A percentile compares a stretch with the other conserved stretches of the same genome.
Evolutionary conservation across 2,888 invertebrate genomes (phyloP).

Genomic region (Xestoiulus laeticollis): DNA sequence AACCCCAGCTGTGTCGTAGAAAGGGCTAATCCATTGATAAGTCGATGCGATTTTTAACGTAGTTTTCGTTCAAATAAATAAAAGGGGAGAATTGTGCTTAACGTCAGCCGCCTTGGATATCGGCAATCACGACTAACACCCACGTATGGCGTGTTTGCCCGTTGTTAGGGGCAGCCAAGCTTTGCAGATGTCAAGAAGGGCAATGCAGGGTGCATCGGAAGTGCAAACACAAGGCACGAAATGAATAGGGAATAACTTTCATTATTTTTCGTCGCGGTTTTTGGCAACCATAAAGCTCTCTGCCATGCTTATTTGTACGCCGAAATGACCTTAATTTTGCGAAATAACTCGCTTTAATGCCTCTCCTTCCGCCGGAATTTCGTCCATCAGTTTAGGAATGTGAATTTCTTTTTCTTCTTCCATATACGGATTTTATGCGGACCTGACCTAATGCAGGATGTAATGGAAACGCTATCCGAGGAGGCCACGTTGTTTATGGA

Average conservation of each 20-base stretch:
- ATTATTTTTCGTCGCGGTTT: background rate
- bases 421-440: background rate
- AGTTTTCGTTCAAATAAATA: background rate
- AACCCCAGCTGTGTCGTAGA: background rate
- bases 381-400: slow-evolving; percentile 22
- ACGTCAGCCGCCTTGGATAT: background rate
- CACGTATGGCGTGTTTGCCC: background rate
- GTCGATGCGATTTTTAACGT: background rate
- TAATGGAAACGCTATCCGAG: background rate
- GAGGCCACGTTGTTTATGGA: background rate
- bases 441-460: background rate
- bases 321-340: background rate
- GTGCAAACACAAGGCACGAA: background rate
- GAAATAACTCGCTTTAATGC: background rate
- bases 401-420: background rate
- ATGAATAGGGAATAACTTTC: background rate
- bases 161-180: background rate
- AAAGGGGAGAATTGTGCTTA: background rate
- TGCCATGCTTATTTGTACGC: background rate
- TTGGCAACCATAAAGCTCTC: background rate
- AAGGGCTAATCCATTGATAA: background rate
- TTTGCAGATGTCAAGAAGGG: background rate
- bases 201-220: background rate
- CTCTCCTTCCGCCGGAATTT: slow-evolving; percentile 18
- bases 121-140: background rate